Conservation (phyloP, 2,797 vertebrate species). For the Falco novaeseelandiae region DNA sequence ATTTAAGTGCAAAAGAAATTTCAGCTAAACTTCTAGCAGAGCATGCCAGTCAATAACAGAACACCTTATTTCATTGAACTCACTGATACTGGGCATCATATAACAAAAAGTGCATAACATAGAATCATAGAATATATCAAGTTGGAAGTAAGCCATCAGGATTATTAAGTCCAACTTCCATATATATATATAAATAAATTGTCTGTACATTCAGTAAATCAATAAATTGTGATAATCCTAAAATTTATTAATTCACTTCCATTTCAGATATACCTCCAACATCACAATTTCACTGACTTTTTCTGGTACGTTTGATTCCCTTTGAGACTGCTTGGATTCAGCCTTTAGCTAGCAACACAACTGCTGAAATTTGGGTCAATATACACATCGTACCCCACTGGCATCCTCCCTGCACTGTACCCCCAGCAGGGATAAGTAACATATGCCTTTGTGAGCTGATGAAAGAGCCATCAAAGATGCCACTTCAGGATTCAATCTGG, state of each 20-base stretch:
- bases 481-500: neutral
- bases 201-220: neutral
- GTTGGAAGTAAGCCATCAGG: neutral
- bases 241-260: neutral
- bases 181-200: neutral
- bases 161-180: neutral
- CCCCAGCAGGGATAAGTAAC: neutral
- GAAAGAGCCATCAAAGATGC: neutral
- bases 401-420: neutral
- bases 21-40: neutral
- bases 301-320: neutral
- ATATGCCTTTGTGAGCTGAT: rapidly evolving
- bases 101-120: neutral
- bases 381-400: neutral
- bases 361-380: neutral
- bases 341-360: neutral
- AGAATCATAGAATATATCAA: neutral
- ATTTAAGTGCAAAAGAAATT: constrained; percentile 32
- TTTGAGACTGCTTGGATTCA: neutral
- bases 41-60: neutral
- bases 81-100: neutral
- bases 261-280: neutral
- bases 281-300: neutral
- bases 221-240: neutral
- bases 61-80: neutral